These are phyloP conservation scores for Pterobdella sp. DNA, from an alignment of 2,888 invertebrate genomes.

Conservation along the genomic window DNA sequence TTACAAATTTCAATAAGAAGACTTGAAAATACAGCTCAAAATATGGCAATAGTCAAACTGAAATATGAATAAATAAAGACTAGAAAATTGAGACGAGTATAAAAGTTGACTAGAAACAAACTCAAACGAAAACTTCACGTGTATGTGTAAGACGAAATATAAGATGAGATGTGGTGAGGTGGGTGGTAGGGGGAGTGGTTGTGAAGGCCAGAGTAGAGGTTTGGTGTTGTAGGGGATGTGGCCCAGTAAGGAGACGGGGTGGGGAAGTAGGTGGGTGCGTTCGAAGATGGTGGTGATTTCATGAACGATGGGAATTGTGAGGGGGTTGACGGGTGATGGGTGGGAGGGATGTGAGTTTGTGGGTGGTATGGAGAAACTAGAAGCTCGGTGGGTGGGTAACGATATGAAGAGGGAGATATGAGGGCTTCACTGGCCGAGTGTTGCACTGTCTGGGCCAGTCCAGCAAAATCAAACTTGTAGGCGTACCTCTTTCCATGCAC, in stretches of 20 bases:
- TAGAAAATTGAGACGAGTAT: not conserved
- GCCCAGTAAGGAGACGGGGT: conserved; percentile 37
- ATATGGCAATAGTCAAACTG: not conserved
- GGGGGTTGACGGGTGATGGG: not conserved
- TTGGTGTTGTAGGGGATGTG: conserved; percentile 30
- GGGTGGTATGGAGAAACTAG: conserved; percentile 61
- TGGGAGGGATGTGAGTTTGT: conserved; percentile 46
- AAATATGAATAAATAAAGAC: not conserved
- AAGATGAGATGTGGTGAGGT: conserved; percentile 74
- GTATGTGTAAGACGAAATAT: conserved; percentile 63
- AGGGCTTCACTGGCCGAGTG: conserved; percentile 62
- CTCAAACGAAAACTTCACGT: not conserved
- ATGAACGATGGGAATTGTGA: not conserved
- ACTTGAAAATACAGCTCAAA: not conserved
- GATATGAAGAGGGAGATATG: conserved; percentile 58
- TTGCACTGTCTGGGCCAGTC: conserved; percentile 65
- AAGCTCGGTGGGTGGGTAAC: conserved; percentile 82
- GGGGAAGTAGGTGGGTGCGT: conserved; percentile 54
- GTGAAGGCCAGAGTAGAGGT: conserved; percentile 58
- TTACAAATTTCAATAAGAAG: too few relatives aligned
- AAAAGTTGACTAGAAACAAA: not conserved
- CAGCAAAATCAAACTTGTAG: conserved; percentile 92
- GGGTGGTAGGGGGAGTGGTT: conserved; percentile 60
- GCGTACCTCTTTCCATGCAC: conserved; percentile 93
- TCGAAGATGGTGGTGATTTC: conserved; percentile 30